A percentile compares a stretch with the other conserved stretches of the same genome.
Conservation (phyloP, 2,113 vertebrate genomes). For the Saguinus midas region DNA sequence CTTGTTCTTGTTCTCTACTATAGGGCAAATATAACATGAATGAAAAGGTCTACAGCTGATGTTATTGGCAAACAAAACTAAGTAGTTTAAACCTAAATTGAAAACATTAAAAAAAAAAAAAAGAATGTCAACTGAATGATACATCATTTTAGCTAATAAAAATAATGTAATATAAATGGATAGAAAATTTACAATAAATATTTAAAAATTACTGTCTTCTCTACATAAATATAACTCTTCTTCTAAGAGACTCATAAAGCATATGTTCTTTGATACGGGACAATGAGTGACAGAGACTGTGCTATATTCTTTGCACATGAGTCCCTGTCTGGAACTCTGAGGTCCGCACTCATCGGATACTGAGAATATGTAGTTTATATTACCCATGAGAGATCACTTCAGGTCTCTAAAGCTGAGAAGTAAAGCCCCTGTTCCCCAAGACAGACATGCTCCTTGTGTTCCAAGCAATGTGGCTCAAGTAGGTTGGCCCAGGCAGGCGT, state of each 20-base stretch:
- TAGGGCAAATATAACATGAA: not conserved
- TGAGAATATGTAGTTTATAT: not conserved
- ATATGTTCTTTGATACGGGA: not conserved
- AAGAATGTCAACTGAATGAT: constrained; percentile 8
- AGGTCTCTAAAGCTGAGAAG: not conserved
- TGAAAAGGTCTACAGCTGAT: not conserved
- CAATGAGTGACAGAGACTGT: not conserved
- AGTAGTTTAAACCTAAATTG: not conserved
- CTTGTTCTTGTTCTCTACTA: not conserved
- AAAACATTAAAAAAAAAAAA: not conserved
- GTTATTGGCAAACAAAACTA: not conserved
- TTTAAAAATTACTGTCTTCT: not conserved
- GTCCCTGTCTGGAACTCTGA: not conserved
- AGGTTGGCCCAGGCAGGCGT: not conserved
- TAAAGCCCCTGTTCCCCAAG: not conserved
- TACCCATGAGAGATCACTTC: not conserved
- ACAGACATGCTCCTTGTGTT: not conserved
- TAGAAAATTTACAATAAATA: not conserved
- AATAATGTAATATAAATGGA: not conserved
- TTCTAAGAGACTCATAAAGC: not conserved
- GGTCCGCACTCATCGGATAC: not conserved
- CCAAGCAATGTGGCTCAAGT: not conserved
- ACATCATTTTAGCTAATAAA: constrained; percentile 9
- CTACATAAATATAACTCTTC: not conserved
- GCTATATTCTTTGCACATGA: not conserved